phyloP scores from a whole-genome alignment of 2,797 vertebrate genomes.

The Halcyon smyrnensis region DNA sequence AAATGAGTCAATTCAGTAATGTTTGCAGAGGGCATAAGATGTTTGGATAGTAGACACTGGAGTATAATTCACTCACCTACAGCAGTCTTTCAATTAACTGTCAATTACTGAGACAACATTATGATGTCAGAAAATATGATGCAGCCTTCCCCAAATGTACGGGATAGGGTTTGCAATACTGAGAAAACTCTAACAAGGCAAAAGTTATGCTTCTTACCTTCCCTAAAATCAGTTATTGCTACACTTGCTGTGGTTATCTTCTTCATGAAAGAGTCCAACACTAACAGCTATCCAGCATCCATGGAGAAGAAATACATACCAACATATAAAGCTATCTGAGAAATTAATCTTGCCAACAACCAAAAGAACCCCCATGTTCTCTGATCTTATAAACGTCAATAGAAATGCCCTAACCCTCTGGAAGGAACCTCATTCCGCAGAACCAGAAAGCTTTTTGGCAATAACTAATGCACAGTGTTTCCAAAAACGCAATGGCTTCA shows the following conservation, averaged over 20 bases:
- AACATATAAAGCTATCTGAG: neutral
- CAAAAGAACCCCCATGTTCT: neutral
- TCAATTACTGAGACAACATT: neutral
- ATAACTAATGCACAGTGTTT: neutral
- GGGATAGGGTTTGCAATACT: neutral
- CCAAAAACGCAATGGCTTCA: neutral
- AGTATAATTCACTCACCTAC: neutral
- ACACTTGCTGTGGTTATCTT: neutral
- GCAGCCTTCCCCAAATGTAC: neutral
- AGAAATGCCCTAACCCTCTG: rapidly evolving
- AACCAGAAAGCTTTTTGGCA: neutral
- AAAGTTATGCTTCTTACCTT: neutral
- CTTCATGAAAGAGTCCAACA: neutral
- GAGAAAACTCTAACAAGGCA: neutral
- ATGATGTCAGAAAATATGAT: neutral
- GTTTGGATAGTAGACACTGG: neutral
- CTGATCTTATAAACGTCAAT: neutral
- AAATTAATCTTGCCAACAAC: neutral
- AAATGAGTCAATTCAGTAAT: neutral
- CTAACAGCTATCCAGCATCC: neutral
- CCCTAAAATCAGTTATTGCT: neutral
- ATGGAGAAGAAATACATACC: neutral
- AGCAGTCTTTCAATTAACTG: neutral
- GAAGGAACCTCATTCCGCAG: neutral
- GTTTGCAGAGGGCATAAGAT: neutral